phyloP scores from a whole-genome alignment of 2,888 invertebrate genomes.

The Philhelius pedissequus region DNA sequence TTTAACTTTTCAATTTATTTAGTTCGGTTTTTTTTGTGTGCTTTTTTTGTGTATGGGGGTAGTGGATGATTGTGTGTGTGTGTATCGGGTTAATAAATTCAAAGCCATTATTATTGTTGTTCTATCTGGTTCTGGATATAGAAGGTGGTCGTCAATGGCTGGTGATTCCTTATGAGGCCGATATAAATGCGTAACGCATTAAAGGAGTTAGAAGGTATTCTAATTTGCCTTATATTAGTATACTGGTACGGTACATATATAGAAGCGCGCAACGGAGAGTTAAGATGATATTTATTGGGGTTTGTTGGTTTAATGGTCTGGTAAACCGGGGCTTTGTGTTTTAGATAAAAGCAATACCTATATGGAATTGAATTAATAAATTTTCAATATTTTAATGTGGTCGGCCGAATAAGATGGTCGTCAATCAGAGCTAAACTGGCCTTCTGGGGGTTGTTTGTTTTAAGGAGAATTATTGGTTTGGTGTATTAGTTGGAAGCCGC shows the following conservation, averaged over 20 bases:
- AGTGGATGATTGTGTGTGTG: not conserved
- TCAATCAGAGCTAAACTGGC: not conserved
- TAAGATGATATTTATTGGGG: conserved; percentile 51
- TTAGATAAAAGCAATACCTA: not conserved
- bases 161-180: not conserved
- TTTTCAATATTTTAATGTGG: conserved; percentile 25
- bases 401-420: not conserved
- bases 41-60: too few relatives aligned
- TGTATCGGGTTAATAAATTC: conserved; percentile 27
- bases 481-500: not conserved
- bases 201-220: conserved; percentile 32
- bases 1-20: conserved; percentile 62
- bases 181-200: not conserved
- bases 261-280: not conserved
- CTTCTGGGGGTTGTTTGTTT: not conserved
- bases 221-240: conserved; percentile 29
- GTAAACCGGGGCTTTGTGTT: conserved; percentile 31
- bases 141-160: conserved; percentile 22
- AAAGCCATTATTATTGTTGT: conserved; percentile 41
- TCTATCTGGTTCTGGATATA: not conserved
- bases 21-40: conserved; percentile 38
- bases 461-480: not conserved
- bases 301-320: conserved; percentile 46
- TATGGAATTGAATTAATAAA: conserved; percentile 54
- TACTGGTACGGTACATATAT: not conserved